Evolutionary conservation across 2,797 vertebrate genomes (phyloP).

Genomic region (Chiroxiphia lanceolata): DNA sequence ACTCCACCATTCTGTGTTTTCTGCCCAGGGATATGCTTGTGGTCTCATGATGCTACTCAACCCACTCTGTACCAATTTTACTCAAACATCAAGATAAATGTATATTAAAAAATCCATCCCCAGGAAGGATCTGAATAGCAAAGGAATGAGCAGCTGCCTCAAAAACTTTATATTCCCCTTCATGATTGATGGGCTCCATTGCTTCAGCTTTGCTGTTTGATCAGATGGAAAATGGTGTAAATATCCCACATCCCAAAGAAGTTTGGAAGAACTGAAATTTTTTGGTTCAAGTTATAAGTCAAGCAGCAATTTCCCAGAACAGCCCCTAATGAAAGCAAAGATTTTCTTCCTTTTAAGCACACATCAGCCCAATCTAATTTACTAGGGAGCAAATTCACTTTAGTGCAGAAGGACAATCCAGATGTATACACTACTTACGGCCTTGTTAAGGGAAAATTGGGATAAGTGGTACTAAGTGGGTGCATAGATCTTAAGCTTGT

Average conservation of each 20-base stretch:
- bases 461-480: constrained; percentile 66
- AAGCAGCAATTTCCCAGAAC: constrained; percentile 53
- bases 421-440: constrained; percentile 42
- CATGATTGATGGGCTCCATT: constrained; percentile 6
- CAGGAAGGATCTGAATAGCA: constrained; percentile 27
- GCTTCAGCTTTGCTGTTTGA: not conserved
- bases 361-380: constrained; percentile 65
- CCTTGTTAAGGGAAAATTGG: constrained; percentile 69
- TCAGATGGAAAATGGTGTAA: constrained; percentile 23
- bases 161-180: not conserved
- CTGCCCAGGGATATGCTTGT: not conserved
- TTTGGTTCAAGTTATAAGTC: constrained; percentile 46
- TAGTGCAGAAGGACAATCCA: constrained; percentile 56
- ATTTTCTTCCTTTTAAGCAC: constrained; percentile 59
- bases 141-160: not conserved
- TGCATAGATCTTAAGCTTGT: constrained; percentile 66
- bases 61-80: constrained; percentile 60
- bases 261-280: constrained; percentile 8
- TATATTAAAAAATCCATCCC: constrained; percentile 19
- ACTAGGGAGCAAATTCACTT: constrained; percentile 64
- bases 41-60: constrained; percentile 49
- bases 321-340: constrained; percentile 43
- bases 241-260: not conserved
- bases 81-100: constrained; percentile 32
- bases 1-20: not conserved